Evolutionary conservation across 2,888 invertebrate species (phyloP), one percentile per base, ranked within the genome.

Genomic region (Heliothis peltigera): DNA sequence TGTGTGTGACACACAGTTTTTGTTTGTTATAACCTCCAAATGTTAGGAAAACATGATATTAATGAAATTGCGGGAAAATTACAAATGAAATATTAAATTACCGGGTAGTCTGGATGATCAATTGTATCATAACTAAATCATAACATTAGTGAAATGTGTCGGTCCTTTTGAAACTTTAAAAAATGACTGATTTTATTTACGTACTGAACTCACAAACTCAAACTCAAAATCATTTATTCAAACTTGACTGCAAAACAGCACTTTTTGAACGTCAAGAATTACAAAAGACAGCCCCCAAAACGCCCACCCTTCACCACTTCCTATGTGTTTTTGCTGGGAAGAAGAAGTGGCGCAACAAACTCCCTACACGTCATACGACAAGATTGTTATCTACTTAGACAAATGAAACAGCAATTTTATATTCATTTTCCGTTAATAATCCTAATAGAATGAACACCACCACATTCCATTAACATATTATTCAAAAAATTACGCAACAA

Each of bases 401-500:
- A 49, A 80, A 60, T 59, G 58, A 67, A 68, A 68, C 53, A 49
- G 19, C 55, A 57, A 58, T 66, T 48, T 49, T 25, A 47, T 54
- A 57, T 72, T 70, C 71, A 70, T 79, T 64, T 79, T 70, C 48
- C 28, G 54, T 62, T 53, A 60, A 55, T 60, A 77, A 64, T 67
- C 18, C 21, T 19, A 55, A 56, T 22, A 70, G 44, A 75, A 71
- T 42, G 52, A 63, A 72, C 64, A 12, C 51, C 46, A 12, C 39
- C 55, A 65, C 78, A 80, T 79, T 82, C 81, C 78, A 79, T 79
- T 81, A 83, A 76, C 79, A 80, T 78, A 73, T 59, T 51, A 77
- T 75, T 80, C 54, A 61, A 64, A 75, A n/a, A 74, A 83, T 84
- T 77, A 84, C 75, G 61, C 75, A 83, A 84, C 78, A 75, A 83